phyloP scores from a whole-genome alignment of 2,888 invertebrate genomes.

The Asteroscopus sphinx region DNA sequence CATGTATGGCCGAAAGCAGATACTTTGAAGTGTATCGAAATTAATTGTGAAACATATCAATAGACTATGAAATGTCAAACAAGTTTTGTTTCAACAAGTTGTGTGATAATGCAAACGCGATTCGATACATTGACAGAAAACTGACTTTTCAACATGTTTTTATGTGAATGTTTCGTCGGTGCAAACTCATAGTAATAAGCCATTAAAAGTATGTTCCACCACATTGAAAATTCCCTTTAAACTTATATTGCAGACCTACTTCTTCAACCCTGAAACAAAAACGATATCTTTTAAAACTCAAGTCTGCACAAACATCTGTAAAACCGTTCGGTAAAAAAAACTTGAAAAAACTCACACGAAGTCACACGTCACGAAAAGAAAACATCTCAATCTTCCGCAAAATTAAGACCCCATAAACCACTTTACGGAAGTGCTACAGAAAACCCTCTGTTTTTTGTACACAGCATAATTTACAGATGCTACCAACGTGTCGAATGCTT shows the following conservation, averaged over 20 bases:
- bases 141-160: too few relatives aligned
- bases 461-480: constrained; percentile 69
- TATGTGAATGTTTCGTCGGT: too few relatives aligned
- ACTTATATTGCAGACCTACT: too few relatives aligned
- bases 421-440: constrained; percentile 52
- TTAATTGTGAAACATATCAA: too few relatives aligned
- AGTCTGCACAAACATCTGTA: not conserved
- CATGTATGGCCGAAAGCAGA: too few relatives aligned
- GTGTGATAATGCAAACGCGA: too few relatives aligned
- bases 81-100: too few relatives aligned
- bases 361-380: constrained; percentile 42
- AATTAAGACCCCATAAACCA: constrained; percentile 57
- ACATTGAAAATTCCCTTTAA: not conserved
- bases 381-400: constrained; percentile 42
- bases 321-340: constrained; percentile 6
- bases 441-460: constrained; percentile 51
- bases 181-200: too few relatives aligned
- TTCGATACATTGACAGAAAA: too few relatives aligned
- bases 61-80: too few relatives aligned
- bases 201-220: too few relatives aligned
- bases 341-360: constrained; percentile 22
- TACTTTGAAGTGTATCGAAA: too few relatives aligned
- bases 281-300: constrained; percentile 2
- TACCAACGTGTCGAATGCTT: constrained; percentile 69
- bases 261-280: constrained; percentile 2